phyloP scores from a whole-genome alignment of 2,113 vertebrate genomes.

The Gymnobelideus leadbeateri region DNA sequence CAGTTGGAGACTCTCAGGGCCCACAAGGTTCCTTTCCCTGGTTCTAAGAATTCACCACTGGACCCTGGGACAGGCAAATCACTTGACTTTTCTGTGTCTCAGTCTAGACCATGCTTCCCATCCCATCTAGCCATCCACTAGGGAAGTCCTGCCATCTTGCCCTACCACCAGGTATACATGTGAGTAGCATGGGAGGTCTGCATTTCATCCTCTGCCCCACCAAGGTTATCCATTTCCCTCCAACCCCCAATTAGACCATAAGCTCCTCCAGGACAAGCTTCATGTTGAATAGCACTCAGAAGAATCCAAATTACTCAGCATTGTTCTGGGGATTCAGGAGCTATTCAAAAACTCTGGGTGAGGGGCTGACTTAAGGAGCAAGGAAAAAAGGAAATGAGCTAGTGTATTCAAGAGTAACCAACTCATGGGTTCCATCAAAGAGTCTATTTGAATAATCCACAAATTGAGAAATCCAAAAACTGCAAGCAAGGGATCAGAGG shows the following conservation, averaged over 20 bases:
- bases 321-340: background rate
- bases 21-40: background rate
- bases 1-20: background rate
- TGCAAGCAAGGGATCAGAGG: background rate
- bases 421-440: background rate
- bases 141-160: background rate
- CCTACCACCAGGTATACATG: background rate
- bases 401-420: background rate
- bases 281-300: background rate
- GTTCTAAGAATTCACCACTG: too few relatives aligned
- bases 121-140: background rate
- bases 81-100: background rate
- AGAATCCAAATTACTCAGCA: background rate
- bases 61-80: background rate
- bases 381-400: background rate
- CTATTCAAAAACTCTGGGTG: background rate
- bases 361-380: background rate
- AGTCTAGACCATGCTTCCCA: background rate
- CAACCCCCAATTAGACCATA: background rate
- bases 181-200: background rate
- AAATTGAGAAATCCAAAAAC: background rate
- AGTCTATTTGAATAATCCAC: background rate
- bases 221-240: background rate
- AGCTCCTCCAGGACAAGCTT: background rate
- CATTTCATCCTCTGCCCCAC: background rate